phyloP scores from a whole-genome alignment of 2,113 vertebrate species.

The Cardinalis cardinalis region DNA sequence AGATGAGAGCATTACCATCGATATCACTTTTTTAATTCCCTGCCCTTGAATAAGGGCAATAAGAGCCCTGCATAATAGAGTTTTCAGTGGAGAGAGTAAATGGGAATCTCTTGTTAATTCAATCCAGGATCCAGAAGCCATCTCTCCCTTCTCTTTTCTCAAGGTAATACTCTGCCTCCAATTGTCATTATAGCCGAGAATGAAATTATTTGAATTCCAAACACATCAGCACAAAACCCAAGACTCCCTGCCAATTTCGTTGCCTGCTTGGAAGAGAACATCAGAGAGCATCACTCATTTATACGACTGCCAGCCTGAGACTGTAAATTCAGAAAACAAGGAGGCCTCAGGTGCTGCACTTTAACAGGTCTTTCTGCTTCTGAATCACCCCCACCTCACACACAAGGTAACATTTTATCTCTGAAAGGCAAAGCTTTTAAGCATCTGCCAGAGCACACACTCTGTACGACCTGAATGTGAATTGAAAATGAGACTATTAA shows the following conservation, averaged over 20 bases:
- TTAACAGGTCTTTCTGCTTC: conserved; percentile 48
- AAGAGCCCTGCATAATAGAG: conserved; percentile 24
- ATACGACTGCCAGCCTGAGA: conserved; percentile 65
- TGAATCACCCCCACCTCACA: not conserved
- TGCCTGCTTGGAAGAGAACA: conserved; percentile 65
- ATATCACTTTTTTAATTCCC: conserved; percentile 69
- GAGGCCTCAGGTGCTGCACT: conserved; percentile 62
- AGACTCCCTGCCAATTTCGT: conserved; percentile 72
- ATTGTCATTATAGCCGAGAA: conserved; percentile 63
- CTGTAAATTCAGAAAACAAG: conserved; percentile 66
- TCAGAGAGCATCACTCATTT: conserved; percentile 73
- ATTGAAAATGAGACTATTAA: conserved; percentile 29
- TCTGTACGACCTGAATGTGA: not conserved
- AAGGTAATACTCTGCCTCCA: conserved; percentile 65
- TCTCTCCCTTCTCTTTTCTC: conserved; percentile 50
- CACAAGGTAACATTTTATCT: conserved; percentile 33
- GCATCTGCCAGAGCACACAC: not conserved
- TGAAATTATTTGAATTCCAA: conserved; percentile 77
- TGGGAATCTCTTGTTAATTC: conserved; percentile 26
- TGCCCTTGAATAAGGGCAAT: conserved; percentile 70
- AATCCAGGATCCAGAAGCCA: conserved; percentile 49
- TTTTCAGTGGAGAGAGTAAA: conserved; percentile 9
- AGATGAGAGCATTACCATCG: conserved; percentile 52
- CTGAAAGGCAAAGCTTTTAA: conserved; percentile 34
- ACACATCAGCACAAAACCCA: conserved; percentile 71